Evolutionary conservation across 1,140 invertebrate species (phyloP), one percentile per base, ranked within the genome.

Genomic region (Spodoptera frugiperda): DNA sequence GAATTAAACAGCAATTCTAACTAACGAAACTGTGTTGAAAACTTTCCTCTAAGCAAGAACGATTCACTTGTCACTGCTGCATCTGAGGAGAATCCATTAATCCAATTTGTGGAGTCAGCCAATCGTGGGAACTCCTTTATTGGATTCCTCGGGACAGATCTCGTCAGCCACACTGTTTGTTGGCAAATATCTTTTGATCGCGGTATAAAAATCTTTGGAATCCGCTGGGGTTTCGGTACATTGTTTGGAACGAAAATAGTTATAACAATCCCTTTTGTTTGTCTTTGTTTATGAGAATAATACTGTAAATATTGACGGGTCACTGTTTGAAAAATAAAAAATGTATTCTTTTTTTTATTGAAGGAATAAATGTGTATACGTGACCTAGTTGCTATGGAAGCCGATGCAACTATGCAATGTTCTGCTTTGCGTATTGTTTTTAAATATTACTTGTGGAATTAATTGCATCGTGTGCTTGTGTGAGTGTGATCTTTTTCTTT

Each of bases 31-130:
- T 73, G 33, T 46, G 53, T 54, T 44, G 53, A 73, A 73, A 73
- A 73, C 70, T 73, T 72, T 73, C 17, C 39, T 14, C 19, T 53
- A 68, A 57, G 70, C 39, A 57, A 48, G 33, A 73, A 59, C 70
- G 53, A 59, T 73, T 44, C 70, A 59, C 54, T 73, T 73, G 53
- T 73, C 54, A 46, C 54, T 46, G 54, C 25, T 57, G 54, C 53
- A 48, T n/a, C 48, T 30, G 63, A 73, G 57, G 53, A 63, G 51
- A 78, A 78, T 75, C 65, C 63, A 79, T 79, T 79, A 79, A 80
- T 80, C 68, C 75, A 80, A 80, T 80, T 77, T 77, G 78, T 61
- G 49, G 59, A 53, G 75, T 68, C 70, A 77, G 78, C 46, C 68
- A 61, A 77, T 76, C 75, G 78, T 68, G 39, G 15, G 53, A 59